Conservation (phyloP, 2,113 vertebrate genomes). For the Tenrec ecaudatus region DNA sequence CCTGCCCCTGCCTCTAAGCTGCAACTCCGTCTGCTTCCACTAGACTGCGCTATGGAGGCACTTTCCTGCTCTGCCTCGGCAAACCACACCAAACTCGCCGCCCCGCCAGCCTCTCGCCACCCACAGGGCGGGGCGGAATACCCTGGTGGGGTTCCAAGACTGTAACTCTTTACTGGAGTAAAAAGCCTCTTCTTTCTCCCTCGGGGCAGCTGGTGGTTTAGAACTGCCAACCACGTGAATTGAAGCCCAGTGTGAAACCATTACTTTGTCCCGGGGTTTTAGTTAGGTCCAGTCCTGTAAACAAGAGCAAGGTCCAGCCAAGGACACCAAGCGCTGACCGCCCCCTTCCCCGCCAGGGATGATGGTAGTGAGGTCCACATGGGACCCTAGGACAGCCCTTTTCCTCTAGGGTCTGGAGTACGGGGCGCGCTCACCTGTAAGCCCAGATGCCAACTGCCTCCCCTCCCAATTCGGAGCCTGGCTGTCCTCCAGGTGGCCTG, state of each 20-base stretch:
- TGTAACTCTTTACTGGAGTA: too few relatives aligned
- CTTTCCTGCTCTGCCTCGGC: background rate
- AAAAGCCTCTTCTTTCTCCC: too few relatives aligned
- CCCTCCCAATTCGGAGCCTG: background rate
- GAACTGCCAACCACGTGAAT: too few relatives aligned
- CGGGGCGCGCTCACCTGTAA: background rate
- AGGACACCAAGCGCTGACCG: background rate
- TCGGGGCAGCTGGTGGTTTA: too few relatives aligned
- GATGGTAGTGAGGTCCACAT: background rate
- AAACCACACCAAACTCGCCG: too few relatives aligned
- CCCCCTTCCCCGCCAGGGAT: too few relatives aligned
- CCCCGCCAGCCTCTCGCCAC: too few relatives aligned
- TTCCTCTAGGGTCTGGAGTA: background rate
- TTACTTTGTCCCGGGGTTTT: background rate
- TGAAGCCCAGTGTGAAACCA: too few relatives aligned
- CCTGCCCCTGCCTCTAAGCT: background rate
- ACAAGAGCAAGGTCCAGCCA: background rate
- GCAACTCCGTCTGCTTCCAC: constrained; percentile 44
- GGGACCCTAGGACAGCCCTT: background rate
- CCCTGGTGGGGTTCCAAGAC: too few relatives aligned
- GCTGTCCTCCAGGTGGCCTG: background rate
- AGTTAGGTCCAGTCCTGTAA: background rate
- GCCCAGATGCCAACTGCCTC: background rate
- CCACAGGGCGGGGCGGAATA: too few relatives aligned
- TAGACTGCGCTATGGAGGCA: constrained; percentile 58